phyloP scores from a whole-genome alignment of 2,797 vertebrate genomes.

The Typhlichthys subterraneus region DNA sequence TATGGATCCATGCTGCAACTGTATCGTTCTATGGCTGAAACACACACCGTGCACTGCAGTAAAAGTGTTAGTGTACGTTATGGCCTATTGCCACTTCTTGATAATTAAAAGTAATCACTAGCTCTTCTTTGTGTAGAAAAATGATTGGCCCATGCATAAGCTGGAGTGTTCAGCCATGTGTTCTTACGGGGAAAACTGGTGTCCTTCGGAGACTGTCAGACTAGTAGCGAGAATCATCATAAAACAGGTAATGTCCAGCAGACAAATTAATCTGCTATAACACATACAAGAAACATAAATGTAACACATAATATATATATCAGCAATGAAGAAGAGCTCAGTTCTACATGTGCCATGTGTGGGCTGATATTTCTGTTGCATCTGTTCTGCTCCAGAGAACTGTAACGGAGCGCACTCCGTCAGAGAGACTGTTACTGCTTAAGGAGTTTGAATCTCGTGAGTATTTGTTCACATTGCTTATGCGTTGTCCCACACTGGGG shows the following conservation, averaged over 20 bases:
- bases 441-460: slow-evolving; percentile 82
- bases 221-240: slow-evolving; percentile 91
- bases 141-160: slow-evolving; percentile 96
- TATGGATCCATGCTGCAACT: slow-evolving; percentile 29
- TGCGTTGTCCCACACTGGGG: slow-evolving; percentile 15
- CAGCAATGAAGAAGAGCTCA: background rate
- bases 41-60: slow-evolving; percentile 15
- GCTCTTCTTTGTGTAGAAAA: slow-evolving; percentile 75
- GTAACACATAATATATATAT: background rate
- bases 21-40: background rate
- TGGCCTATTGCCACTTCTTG: background rate
- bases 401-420: slow-evolving; percentile 73
- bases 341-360: background rate
- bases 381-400: slow-evolving; percentile 63
- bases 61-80: background rate
- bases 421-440: slow-evolving; percentile 76
- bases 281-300: background rate
- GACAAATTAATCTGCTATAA: no score
- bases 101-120: no score
- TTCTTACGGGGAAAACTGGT: slow-evolving; percentile 91
- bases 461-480: slow-evolving; percentile 44
- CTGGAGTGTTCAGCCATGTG: slow-evolving; percentile 94
- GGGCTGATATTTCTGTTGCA: background rate
- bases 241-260: slow-evolving; percentile 84
- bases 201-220: slow-evolving; percentile 93